Percentiles rank a stretch among this genome's conserved stretches.
phyloP scores from a whole-genome alignment of 2,888 invertebrate genomes.

The Lymantria dispar region DNA sequence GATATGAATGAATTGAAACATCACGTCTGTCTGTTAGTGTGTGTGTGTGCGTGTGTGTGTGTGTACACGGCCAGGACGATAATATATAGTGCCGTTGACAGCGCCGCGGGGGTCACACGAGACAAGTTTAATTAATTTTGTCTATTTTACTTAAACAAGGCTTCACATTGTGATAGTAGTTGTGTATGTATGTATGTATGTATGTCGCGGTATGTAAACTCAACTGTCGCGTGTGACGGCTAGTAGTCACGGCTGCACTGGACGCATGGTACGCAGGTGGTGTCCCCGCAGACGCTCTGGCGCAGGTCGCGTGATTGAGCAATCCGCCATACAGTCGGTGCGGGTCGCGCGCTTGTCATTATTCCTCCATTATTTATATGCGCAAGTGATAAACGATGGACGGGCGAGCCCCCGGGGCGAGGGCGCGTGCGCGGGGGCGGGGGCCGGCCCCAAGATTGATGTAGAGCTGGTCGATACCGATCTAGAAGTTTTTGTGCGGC shows the following conservation, averaged over 20 bases:
- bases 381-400: slow-evolving; percentile 46
- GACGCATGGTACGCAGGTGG: not conserved
- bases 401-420: slow-evolving; percentile 15
- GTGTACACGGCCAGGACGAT: not conserved
- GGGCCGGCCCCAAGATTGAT: slow-evolving; percentile 52
- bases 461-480: slow-evolving; percentile 56
- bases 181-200: too few relatives aligned
- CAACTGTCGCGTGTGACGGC: not conserved
- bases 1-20: not conserved
- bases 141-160: not conserved
- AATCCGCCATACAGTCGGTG: slow-evolving; percentile 24
- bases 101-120: not conserved
- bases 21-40: not conserved
- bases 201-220: not conserved
- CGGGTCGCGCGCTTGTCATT: slow-evolving; percentile 31
- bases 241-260: not conserved
- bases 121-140: not conserved
- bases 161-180: not conserved
- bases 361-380: slow-evolving; percentile 44
- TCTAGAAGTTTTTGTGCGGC: slow-evolving; percentile 46
- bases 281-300: too few relatives aligned
- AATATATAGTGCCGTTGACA: not conserved
- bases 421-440: slow-evolving; percentile 6
- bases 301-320: slow-evolving; percentile 24
- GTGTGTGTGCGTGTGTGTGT: not conserved